A percentile compares a stretch with the other conserved stretches of the same genome.
These are phyloP conservation scores for Trichacis sp. DNA, from an alignment of 2,888 invertebrate species.

Conservation along the genomic window DNA sequence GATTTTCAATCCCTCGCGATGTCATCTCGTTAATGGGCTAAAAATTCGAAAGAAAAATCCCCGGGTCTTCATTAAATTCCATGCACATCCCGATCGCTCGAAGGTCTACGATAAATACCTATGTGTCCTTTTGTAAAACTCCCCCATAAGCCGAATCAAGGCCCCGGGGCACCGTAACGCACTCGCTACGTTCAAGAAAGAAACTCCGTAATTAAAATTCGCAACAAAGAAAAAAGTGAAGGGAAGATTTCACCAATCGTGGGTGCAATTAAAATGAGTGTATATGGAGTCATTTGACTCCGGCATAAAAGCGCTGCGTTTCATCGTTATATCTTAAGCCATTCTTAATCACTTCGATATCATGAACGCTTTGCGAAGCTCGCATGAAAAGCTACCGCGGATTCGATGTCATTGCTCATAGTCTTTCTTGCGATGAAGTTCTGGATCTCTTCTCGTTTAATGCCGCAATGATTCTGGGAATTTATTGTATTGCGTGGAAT, in stretches of 20 bases:
- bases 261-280: slow-evolving; percentile 52
- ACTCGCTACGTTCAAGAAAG: slow-evolving; percentile 43
- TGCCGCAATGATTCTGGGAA: too few species aligned
- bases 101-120: slow-evolving; percentile 45
- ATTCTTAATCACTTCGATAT: slow-evolving; percentile 35
- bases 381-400: slow-evolving; percentile 9
- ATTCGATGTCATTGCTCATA: slow-evolving; percentile 17
- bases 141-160: slow-evolving; percentile 33
- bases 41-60: slow-evolving; percentile 18
- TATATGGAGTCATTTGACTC: slow-evolving; percentile 33
- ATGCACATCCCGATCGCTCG: slow-evolving; percentile 27
- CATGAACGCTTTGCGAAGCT: slow-evolving; percentile 13
- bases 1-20: slow-evolving; percentile 25
- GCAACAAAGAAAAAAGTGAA: slow-evolving; percentile 49
- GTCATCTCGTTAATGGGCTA: slow-evolving; percentile 16
- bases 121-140: slow-evolving; percentile 49
- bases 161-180: slow-evolving; percentile 35
- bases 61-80: slow-evolving; percentile 27
- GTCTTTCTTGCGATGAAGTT: too few species aligned
- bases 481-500: too few species aligned
- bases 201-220: slow-evolving; percentile 57
- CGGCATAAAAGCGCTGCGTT: too few species aligned
- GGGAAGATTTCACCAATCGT: slow-evolving; percentile 46
- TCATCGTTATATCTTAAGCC: slow-evolving; percentile 40
- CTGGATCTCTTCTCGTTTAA: too few species aligned